phyloP scores from a whole-genome alignment of 2,113 vertebrate genomes.

The Lagopus leucura region DNA sequence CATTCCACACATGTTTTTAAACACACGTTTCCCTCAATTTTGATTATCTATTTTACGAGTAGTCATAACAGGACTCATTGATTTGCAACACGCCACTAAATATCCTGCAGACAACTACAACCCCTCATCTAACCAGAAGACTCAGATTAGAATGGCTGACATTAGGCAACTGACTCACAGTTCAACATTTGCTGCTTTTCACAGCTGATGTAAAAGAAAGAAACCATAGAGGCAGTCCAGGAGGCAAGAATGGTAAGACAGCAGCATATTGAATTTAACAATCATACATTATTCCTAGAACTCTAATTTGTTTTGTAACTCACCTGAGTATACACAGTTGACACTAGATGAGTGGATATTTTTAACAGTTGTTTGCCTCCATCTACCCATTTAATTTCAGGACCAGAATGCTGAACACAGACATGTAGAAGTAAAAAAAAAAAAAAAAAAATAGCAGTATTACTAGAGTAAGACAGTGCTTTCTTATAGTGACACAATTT shows the following conservation, averaged over 20 bases:
- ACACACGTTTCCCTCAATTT: not conserved
- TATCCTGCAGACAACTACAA: not conserved
- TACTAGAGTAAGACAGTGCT: not conserved
- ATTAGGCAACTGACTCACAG: not conserved
- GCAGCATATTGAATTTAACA: not conserved
- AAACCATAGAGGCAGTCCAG: not conserved
- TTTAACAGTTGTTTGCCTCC: slow-evolving; percentile 92
- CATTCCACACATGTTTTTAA: not conserved
- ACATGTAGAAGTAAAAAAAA: not conserved
- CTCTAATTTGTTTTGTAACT: not conserved
- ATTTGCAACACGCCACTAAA: not conserved
- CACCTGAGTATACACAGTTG: slow-evolving; percentile 97
- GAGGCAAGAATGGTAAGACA: not conserved
- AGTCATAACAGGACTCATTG: not conserved
- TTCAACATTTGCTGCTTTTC: not conserved
- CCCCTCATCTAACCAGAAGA: not conserved
- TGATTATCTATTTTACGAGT: not conserved
- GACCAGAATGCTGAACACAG: slow-evolving; percentile 85
- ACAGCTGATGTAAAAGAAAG: not conserved
- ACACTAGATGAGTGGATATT: slow-evolving; percentile 93
- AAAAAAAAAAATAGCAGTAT: not conserved
- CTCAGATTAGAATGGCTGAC: not conserved
- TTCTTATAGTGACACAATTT: not conserved
- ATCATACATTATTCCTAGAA: not conserved
- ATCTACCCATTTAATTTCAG: slow-evolving; percentile 98